A percentile compares a stretch with the other conserved stretches of the same genome.
Evolutionary conservation across 2,888 invertebrate species (phyloP).

Genomic region (Glyphotaelius pellucidus): DNA sequence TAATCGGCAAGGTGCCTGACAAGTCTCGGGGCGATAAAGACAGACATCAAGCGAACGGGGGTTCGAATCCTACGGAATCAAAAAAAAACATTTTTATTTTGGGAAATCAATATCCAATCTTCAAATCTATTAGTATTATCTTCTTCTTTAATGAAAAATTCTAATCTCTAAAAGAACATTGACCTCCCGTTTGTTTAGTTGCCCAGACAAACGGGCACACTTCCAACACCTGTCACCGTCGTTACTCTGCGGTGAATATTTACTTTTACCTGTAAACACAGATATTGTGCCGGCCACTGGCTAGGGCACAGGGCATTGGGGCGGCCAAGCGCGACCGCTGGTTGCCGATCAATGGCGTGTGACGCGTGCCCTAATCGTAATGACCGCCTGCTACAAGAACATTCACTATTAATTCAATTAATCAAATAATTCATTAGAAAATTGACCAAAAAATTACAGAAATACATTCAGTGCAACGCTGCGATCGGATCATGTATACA

Average conservation of each 20-base stretch:
- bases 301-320: background rate
- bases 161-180: background rate
- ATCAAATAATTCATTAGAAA: background rate
- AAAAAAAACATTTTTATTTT: no score
- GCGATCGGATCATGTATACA: background rate
- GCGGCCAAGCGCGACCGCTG: conserved; percentile 30
- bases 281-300: conserved; percentile 42
- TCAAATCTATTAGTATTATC: no score
- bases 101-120: no score
- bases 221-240: conserved; percentile 59
- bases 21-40: no score
- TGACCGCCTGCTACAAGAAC: background rate
- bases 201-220: background rate
- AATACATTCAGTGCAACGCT: background rate
- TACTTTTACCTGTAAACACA: conserved; percentile 61
- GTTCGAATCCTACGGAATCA: no score
- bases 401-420: background rate
- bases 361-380: background rate
- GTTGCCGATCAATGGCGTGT: background rate
- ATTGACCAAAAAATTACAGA: no score
- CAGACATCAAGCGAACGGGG: no score
- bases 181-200: background rate
- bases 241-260: conserved; percentile 55
- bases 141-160: no score
- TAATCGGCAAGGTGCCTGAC: no score